Evolutionary conservation across 35 echinoderm and acorn worm genomes (phyloP).

Genomic region (Lytechinus variegatus): DNA sequence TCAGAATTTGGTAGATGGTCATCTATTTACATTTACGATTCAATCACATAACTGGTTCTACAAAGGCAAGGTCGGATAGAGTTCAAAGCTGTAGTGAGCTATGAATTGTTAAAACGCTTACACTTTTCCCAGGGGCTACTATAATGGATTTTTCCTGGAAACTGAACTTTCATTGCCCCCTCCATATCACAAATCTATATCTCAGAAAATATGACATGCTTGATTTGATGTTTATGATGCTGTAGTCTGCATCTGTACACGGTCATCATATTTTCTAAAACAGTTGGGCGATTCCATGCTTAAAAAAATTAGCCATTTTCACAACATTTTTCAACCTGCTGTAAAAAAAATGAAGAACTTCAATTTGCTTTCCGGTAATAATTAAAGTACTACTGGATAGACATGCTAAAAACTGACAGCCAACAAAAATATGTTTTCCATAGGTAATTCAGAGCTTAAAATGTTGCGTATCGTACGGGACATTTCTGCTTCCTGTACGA

Average conservation of each 20-base stretch:
- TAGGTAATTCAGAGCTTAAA: too few relatives aligned
- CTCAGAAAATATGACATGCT: background rate
- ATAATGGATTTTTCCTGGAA: background rate
- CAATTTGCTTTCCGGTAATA: too few relatives aligned
- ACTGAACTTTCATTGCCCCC: background rate
- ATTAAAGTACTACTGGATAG: too few relatives aligned
- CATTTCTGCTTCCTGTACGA: too few relatives aligned
- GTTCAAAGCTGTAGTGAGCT: background rate
- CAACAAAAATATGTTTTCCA: too few relatives aligned
- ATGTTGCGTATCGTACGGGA: too few relatives aligned
- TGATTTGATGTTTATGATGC: background rate
- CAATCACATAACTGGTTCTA: background rate
- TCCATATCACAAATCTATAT: background rate
- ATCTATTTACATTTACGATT: background rate
- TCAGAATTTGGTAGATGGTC: background rate
- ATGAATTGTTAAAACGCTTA: background rate
- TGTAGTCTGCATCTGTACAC: background rate
- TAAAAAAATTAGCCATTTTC: too few relatives aligned
- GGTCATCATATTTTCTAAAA: background rate
- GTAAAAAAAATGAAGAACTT: too few relatives aligned
- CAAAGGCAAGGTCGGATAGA: background rate
- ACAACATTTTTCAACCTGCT: too few relatives aligned
- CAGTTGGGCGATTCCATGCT: too few relatives aligned
- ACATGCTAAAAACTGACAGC: too few relatives aligned
- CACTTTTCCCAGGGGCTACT: background rate